Evolutionary conservation across 2,113 vertebrate species (phyloP).

Genomic region (Pedetes capensis): DNA sequence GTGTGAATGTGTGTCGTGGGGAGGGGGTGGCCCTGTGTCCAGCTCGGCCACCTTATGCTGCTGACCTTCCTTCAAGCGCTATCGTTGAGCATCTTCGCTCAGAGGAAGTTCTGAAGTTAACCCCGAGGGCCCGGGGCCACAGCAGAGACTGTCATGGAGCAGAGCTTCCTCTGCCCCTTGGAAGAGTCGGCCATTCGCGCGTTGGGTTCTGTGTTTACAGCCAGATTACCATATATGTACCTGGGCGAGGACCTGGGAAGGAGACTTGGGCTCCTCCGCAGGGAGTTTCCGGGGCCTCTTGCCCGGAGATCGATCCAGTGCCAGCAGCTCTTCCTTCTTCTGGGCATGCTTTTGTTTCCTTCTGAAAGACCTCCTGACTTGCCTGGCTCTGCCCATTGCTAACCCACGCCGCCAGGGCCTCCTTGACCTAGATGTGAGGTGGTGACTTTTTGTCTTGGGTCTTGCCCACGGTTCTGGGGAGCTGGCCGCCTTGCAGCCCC

Average conservation of each 20-base stretch:
- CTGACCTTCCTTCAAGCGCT: not conserved
- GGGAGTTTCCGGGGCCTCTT: constrained; percentile 4
- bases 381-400: not conserved
- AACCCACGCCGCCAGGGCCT: not conserved
- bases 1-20: not conserved
- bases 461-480: not conserved
- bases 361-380: not conserved
- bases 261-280: not conserved
- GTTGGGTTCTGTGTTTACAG: not conserved
- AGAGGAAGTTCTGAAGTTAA: constrained; percentile 41
- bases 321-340: not conserved
- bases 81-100: not conserved
- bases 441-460: not conserved
- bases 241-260: not conserved
- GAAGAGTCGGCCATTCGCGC: not conserved
- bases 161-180: not conserved
- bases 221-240: constrained; percentile 38
- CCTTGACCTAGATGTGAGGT: not conserved
- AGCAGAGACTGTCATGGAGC: not conserved
- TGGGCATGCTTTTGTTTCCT: not conserved
- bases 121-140: not conserved
- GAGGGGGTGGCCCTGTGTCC: not conserved
- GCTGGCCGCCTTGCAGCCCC: not conserved
- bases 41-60: not conserved
- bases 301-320: not conserved